Evolutionary conservation across 2,113 vertebrate genomes (phyloP).

Genomic region (Xiphophorus hellerii): DNA sequence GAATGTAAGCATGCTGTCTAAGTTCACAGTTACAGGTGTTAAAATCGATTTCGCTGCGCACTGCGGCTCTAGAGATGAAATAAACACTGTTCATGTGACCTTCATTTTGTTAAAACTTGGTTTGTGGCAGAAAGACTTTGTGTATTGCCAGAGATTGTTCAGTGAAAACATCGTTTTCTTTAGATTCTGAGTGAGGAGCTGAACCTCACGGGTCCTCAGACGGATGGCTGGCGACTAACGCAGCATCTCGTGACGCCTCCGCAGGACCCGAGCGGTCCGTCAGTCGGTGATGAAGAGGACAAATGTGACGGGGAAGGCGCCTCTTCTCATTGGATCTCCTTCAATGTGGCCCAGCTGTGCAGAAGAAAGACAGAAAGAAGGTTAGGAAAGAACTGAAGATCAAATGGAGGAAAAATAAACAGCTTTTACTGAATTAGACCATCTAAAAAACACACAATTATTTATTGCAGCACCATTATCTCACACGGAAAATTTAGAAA

Average conservation of each 20-base stretch:
- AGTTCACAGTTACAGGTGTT: slow-evolving; percentile 57
- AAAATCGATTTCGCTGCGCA: slow-evolving; percentile 31
- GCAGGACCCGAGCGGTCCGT: slow-evolving; percentile 46
- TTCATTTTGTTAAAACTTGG: slow-evolving; percentile 52
- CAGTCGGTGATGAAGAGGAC: slow-evolving; percentile 95
- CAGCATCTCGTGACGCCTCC: neutral
- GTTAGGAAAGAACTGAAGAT: neutral
- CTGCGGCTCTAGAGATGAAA: slow-evolving; percentile 18
- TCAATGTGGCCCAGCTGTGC: slow-evolving; percentile 97
- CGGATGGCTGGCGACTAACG: neutral
- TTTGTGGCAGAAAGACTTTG: slow-evolving; percentile 76
- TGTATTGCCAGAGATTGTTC: slow-evolving; percentile 64
- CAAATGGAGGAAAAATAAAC: neutral
- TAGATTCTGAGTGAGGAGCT: slow-evolving; percentile 12
- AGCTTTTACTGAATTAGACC: too few species aligned
- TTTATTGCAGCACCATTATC: neutral
- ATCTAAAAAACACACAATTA: neutral
- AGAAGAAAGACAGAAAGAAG: slow-evolving; percentile 5
- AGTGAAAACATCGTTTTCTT: slow-evolving; percentile 56
- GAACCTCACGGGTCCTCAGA: slow-evolving; percentile 22
- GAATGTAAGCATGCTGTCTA: slow-evolving; percentile 49
- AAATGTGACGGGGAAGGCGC: slow-evolving; percentile 96
- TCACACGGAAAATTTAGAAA: neutral
- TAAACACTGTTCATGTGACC: slow-evolving; percentile 51
- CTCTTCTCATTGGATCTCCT: slow-evolving; percentile 91